These are phyloP conservation scores for Arbacia lixula DNA, from an alignment of 53 echinoderm and acorn worm species.

Conservation along the genomic window DNA sequence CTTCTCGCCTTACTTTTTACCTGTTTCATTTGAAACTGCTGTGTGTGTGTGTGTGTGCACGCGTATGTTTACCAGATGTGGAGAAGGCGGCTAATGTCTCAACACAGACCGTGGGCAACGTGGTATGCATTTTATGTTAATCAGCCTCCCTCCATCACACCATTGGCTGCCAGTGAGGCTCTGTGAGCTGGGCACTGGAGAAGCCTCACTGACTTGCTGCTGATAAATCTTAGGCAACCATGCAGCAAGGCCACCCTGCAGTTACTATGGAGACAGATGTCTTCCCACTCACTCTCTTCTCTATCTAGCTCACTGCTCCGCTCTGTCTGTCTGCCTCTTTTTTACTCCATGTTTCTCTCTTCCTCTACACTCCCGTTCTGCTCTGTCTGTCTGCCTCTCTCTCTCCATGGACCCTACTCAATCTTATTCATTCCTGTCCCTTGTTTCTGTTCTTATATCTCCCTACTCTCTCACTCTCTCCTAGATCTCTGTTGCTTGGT, in stretches of 20 bases:
- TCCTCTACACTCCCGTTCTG: neutral
- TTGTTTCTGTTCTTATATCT: too few species aligned
- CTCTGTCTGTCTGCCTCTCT: neutral
- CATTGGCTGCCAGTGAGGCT: constrained; percentile 50
- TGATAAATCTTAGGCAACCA: constrained; percentile 56
- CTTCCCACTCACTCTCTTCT: neutral
- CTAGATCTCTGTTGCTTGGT: neutral
- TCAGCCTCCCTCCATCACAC: constrained; percentile 21
- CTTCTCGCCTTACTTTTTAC: too few species aligned
- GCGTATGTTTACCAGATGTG: too few species aligned
- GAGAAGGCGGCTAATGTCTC: too few species aligned
- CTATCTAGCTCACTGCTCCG: constrained; percentile 6
- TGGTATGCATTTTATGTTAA: constrained; percentile 46
- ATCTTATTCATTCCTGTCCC: neutral
- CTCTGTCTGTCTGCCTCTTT: neutral
- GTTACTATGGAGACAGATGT: constrained; percentile 50
- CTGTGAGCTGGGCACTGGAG: too few species aligned
- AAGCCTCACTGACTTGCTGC: neutral
- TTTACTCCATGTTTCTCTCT: neutral
- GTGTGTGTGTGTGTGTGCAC: too few species aligned
- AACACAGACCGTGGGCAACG: too few species aligned
- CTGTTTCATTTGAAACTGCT: too few species aligned
- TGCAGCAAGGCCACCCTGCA: constrained; percentile 50
- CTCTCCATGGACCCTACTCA: neutral
- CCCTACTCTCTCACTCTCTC: neutral